A percentile compares a stretch with the other conserved stretches of the same genome.
phyloP scores from a whole-genome alignment of 1,140 invertebrate species.

The Trachymyrmex septentrionalis region DNA sequence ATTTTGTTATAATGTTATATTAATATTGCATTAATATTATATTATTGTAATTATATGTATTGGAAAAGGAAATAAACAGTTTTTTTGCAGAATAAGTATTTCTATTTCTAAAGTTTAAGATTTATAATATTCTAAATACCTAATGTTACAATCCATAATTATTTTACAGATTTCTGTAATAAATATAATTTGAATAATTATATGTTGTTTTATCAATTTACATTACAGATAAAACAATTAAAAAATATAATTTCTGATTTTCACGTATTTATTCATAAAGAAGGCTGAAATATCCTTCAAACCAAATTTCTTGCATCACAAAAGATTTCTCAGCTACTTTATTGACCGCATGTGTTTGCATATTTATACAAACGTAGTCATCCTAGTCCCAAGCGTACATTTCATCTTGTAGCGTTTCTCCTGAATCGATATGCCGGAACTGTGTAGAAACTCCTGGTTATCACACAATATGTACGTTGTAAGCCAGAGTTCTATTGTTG shows the following conservation, averaged over 20 bases:
- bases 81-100: not conserved
- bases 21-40: not conserved
- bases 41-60: not conserved
- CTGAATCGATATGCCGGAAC: constrained; percentile 56
- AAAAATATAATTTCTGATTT: not conserved
- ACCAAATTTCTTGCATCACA: not conserved
- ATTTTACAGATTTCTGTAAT: not conserved
- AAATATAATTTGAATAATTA: constrained; percentile 1
- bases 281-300: not conserved
- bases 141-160: not conserved
- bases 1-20: not conserved
- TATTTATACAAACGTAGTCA: constrained; percentile 44
- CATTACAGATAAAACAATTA: not conserved
- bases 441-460: constrained; percentile 49
- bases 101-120: not conserved
- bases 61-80: not conserved
- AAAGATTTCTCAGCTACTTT: constrained; percentile 26
- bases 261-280: too few species aligned
- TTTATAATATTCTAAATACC: not conserved
- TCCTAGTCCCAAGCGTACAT: constrained; percentile 36
- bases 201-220: not conserved
- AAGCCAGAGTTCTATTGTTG: constrained; percentile 58
- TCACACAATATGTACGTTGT: constrained; percentile 65
- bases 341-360: constrained; percentile 32
- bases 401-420: constrained; percentile 53